Evolutionary conservation across 2,888 invertebrate genomes (phyloP).

Genomic region (Rotaria macrura): DNA sequence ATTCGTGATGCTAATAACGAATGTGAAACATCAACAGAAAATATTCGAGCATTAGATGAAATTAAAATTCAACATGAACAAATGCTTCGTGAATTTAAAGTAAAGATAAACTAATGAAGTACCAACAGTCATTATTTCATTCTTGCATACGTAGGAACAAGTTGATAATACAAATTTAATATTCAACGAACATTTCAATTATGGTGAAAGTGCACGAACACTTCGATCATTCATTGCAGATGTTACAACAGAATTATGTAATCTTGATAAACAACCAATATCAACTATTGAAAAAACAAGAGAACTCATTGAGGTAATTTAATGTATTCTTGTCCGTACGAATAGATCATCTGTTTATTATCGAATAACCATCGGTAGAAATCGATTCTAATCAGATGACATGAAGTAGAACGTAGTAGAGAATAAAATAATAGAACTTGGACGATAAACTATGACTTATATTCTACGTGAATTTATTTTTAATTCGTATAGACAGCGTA

Average conservation of each 20-base stretch:
- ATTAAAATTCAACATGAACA: neutral
- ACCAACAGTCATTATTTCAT: no score
- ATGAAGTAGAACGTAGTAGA: no score
- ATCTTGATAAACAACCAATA: neutral
- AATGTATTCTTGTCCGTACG: no score
- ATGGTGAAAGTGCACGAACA: neutral
- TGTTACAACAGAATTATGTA: neutral
- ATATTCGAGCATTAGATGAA: neutral
- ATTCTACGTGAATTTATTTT: no score
- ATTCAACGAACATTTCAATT: conserved; percentile 2
- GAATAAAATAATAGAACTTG: no score
- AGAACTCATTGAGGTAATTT: neutral
- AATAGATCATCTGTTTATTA: no score
- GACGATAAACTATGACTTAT: no score
- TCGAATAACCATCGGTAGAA: no score
- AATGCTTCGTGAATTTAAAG: neutral
- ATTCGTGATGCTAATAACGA: neutral
- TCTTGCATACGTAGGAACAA: neutral
- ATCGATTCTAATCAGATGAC: no score
- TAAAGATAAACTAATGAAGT: neutral
- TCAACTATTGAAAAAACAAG: neutral
- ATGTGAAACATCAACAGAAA: neutral
- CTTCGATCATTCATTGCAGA: neutral
- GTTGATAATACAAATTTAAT: neutral
- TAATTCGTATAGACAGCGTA: no score